These are phyloP conservation scores for Sesamia nonagrioides DNA, from an alignment of 1,140 invertebrate genomes.

Conservation along the genomic window DNA sequence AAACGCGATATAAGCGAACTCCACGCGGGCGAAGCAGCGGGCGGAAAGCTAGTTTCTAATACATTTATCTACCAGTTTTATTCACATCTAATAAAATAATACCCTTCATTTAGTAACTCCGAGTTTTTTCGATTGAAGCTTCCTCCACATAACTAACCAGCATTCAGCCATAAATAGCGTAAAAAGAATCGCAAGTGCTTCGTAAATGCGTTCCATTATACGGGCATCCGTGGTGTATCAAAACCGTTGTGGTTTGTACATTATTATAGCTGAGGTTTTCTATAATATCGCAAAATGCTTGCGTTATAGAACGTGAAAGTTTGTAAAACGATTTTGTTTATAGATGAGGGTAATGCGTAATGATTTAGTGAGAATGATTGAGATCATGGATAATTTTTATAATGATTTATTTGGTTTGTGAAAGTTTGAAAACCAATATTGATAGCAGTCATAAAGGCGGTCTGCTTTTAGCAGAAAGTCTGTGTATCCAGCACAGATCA, in stretches of 20 bases:
- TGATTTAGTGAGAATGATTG: background rate
- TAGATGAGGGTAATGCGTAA: background rate
- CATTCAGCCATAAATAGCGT: constrained; percentile 22
- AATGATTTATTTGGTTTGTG: background rate
- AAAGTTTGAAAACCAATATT: background rate
- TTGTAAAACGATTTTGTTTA: background rate
- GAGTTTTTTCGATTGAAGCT: background rate
- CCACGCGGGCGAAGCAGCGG: too few species aligned
- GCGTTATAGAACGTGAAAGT: constrained; percentile 13
- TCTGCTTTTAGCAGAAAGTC: too few species aligned
- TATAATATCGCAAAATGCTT: constrained; percentile 20
- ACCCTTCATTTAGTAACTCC: background rate
- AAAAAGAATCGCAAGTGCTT: constrained; percentile 28
- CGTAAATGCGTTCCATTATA: constrained; percentile 40
- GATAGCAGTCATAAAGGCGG: background rate
- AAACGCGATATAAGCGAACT: too few species aligned
- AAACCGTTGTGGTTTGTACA: constrained; percentile 35
- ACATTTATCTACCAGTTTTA: too few species aligned
- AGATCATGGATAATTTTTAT: background rate
- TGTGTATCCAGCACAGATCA: too few species aligned
- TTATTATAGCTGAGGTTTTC: constrained; percentile 24
- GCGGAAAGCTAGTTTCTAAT: too few species aligned
- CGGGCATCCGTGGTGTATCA: constrained; percentile 9
- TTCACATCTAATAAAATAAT: too few species aligned
- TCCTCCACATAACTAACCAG: constrained; percentile 1